Percentiles rank a stretch among this genome's conserved stretches.
These are phyloP conservation scores for Nomada fabriciana DNA, from an alignment of 2,888 invertebrate species.

Conservation along the genomic window DNA sequence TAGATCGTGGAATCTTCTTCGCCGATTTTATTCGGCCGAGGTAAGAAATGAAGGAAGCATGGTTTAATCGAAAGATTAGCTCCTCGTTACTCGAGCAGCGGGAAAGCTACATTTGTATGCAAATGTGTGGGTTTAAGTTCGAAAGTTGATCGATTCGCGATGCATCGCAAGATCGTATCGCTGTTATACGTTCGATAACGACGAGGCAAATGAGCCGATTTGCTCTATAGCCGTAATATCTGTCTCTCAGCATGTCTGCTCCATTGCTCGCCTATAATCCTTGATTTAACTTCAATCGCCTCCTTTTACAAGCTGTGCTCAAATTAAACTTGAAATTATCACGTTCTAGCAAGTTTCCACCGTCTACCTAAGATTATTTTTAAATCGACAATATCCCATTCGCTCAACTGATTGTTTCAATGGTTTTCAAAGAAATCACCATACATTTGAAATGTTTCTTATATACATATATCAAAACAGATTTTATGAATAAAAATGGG, in stretches of 20 bases:
- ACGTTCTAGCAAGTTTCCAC: conserved; percentile 9
- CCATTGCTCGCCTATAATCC: conserved; percentile 9
- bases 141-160: conserved; percentile 37
- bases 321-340: background rate
- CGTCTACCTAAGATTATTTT: background rate
- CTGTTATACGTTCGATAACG: conserved; percentile 33
- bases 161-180: conserved; percentile 39
- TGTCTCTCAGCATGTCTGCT: conserved; percentile 14
- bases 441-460: background rate
- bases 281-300: conserved; percentile 10
- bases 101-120: background rate
- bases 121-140: background rate
- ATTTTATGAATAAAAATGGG: no score
- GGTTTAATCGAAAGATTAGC: background rate
- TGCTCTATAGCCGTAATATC: conserved; percentile 30
- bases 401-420: background rate
- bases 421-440: background rate
- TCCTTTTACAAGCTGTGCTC: background rate
- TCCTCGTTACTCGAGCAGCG: background rate
- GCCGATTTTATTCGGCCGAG: background rate
- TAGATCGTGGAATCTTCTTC: no score
- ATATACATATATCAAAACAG: no score
- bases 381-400: background rate
- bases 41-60: background rate
- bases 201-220: conserved; percentile 23